Percentiles rank a stretch among this genome's conserved stretches.
These are phyloP conservation scores for Xanthia togata DNA, from an alignment of 2,888 invertebrate genomes.

Conservation along the genomic window DNA sequence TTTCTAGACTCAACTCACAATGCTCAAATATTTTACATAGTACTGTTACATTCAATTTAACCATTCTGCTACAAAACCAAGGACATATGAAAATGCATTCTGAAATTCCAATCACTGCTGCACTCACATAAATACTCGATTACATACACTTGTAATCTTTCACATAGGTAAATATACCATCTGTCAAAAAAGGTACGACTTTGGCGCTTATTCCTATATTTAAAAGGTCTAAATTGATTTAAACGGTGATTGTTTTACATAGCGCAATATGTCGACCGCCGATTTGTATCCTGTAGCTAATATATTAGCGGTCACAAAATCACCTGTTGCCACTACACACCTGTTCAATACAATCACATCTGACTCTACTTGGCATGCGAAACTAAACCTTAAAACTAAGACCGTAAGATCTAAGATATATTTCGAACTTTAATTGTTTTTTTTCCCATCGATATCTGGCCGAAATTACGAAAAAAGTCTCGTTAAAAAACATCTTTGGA, in stretches of 20 bases:
- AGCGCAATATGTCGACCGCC: conserved; percentile 83
- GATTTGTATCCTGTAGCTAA: conserved; percentile 86
- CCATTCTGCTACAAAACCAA: conserved; percentile 57
- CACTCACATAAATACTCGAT: conserved; percentile 70
- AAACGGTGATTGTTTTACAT: conserved; percentile 68
- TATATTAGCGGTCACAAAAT: conserved; percentile 88
- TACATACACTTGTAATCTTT: conserved; percentile 71
- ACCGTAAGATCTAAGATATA: conserved; percentile 52
- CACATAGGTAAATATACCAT: conserved; percentile 74
- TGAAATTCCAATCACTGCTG: conserved; percentile 72
- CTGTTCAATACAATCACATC: conserved; percentile 89
- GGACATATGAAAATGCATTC: conserved; percentile 70
- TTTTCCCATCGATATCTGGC: conserved; percentile 75
- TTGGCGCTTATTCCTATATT: conserved; percentile 50
- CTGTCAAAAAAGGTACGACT: conserved; percentile 71
- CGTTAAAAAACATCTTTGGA: conserved; percentile 72
- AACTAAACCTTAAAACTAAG: conserved; percentile 58
- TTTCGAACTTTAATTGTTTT: conserved; percentile 62
- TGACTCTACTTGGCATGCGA: conserved; percentile 71
- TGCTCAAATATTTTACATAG: conserved; percentile 56
- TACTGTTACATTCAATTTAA: conserved; percentile 61
- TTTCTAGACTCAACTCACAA: conserved; percentile 52
- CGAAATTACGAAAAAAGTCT: conserved; percentile 77
- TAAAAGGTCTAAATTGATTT: conserved; percentile 61
- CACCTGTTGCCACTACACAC: conserved; percentile 87